Percentiles rank a stretch among this genome's conserved stretches.
Conservation (phyloP, 2,797 vertebrate genomes). For the Pseudocheirus occidentalis region DNA sequence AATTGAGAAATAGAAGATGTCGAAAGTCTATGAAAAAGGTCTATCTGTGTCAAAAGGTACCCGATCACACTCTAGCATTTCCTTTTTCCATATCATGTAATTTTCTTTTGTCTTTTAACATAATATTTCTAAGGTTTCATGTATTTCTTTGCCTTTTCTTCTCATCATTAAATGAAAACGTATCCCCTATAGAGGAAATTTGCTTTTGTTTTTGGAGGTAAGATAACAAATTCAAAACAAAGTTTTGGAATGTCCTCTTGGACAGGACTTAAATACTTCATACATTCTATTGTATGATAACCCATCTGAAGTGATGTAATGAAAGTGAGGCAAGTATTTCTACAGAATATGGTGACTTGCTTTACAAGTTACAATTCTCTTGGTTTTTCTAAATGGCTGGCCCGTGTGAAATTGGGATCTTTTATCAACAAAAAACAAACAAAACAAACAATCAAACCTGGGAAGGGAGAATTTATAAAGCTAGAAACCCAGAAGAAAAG, state of each 20-base stretch:
- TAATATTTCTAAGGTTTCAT: constrained; percentile 55
- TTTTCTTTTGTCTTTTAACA: constrained; percentile 66
- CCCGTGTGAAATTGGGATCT: not conserved
- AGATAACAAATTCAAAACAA: constrained; percentile 64
- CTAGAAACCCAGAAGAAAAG: constrained; percentile 5
- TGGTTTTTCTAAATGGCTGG: not conserved
- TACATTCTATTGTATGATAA: not conserved
- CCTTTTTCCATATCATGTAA: constrained; percentile 23
- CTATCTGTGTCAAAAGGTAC: constrained; percentile 35
- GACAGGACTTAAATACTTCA: constrained; percentile 1
- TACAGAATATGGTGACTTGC: not conserved
- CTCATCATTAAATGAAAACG: constrained; percentile 27
- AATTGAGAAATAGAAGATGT: constrained; percentile 48
- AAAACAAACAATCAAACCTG: constrained; percentile 6
- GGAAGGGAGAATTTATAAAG: not conserved
- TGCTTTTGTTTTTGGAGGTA: constrained; percentile 55
- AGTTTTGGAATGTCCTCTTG: constrained; percentile 7
- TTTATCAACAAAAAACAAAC: not conserved
- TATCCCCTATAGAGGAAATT: constrained; percentile 42
- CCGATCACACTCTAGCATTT: constrained; percentile 57
- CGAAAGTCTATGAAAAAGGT: constrained; percentile 52
- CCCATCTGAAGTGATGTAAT: not conserved
- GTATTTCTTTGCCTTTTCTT: constrained; percentile 58
- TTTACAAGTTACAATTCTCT: constrained; percentile 10
- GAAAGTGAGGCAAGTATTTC: constrained; percentile 35